Percentiles rank a stretch among this genome's conserved stretches.
Conservation (phyloP, 2,797 vertebrate species). For the Gambelia wislizenii region DNA sequence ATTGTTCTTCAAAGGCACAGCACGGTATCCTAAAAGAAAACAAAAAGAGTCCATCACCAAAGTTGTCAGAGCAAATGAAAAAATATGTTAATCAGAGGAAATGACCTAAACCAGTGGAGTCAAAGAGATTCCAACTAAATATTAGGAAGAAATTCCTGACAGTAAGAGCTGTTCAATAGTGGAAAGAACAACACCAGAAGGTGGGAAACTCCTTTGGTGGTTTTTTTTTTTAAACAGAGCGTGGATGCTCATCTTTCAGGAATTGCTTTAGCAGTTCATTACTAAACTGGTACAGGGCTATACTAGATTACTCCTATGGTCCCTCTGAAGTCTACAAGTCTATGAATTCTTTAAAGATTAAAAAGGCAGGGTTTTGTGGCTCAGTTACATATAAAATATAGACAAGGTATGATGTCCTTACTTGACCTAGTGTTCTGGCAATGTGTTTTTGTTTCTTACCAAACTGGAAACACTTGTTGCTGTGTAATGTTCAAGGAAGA, state of each 20-base stretch:
- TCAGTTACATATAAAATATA: neutral
- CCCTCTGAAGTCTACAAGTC: too few relatives aligned
- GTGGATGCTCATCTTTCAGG: too few relatives aligned
- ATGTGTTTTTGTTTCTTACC: neutral
- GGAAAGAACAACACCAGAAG: too few relatives aligned
- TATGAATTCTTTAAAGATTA: neutral
- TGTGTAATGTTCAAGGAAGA: neutral
- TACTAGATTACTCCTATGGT: too few relatives aligned
- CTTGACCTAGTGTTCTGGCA: neutral
- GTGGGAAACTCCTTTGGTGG: too few relatives aligned
- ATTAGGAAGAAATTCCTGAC: too few relatives aligned
- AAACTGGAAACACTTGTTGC: neutral
- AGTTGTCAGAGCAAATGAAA: neutral
- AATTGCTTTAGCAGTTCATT: too few relatives aligned
- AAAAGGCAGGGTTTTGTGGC: neutral
- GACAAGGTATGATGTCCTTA: neutral
- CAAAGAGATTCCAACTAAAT: too few relatives aligned
- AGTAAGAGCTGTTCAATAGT: too few relatives aligned
- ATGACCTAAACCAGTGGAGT: too few relatives aligned
- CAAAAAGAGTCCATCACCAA: rapidly evolving
- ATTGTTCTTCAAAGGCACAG: conserved; percentile 97
- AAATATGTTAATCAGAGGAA: neutral
- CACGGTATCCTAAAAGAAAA: conserved; percentile 87
- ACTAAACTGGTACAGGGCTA: too few relatives aligned
- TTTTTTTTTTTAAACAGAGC: too few relatives aligned